Conservation (phyloP, 2,797 vertebrate genomes). For the Anguilla obscura region DNA sequence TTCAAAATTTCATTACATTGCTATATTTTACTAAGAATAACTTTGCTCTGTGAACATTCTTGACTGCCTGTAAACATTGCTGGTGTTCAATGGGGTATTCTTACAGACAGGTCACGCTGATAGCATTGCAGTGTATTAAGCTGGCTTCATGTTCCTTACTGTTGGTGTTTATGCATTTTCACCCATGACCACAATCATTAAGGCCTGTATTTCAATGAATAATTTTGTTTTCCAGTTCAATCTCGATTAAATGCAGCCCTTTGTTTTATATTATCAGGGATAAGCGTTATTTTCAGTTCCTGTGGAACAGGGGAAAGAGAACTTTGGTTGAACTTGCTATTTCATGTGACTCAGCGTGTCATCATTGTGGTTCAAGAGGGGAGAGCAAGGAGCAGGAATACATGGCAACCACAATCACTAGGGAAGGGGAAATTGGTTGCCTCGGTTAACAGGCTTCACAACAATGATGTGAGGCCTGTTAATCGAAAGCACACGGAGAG, state of each 20-base stretch:
- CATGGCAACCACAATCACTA: background rate
- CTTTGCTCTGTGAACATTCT: background rate
- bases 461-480: too few relatives aligned
- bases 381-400: background rate
- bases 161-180: background rate
- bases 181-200: background rate
- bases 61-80: background rate
- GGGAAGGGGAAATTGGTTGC: too few relatives aligned
- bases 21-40: background rate
- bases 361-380: too few relatives aligned
- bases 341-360: too few relatives aligned
- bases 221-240: background rate
- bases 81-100: background rate
- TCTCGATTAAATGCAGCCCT: background rate
- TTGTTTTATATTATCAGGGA: background rate
- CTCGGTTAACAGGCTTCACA: too few relatives aligned
- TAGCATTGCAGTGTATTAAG: background rate
- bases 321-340: background rate
- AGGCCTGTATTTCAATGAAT: background rate
- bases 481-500: background rate
- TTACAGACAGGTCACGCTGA: background rate
- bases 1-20: background rate
- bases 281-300: background rate
- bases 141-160: background rate
- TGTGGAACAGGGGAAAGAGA: background rate